phyloP scores from a whole-genome alignment of 2,113 vertebrate genomes.

The Danionella cerebrum region DNA sequence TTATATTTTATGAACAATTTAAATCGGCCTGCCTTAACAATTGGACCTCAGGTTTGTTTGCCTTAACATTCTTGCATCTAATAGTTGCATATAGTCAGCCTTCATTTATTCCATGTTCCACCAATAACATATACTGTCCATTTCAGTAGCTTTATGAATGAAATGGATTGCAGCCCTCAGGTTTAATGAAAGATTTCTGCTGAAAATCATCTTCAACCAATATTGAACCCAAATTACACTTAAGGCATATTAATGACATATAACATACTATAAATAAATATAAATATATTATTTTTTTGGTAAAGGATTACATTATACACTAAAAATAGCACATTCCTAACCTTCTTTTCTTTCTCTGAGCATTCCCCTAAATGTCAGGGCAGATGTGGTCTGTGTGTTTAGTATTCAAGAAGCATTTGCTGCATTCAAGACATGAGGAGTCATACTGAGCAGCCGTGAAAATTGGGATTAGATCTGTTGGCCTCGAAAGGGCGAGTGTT shows the following conservation, averaged over 20 bases:
- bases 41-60: too few species aligned
- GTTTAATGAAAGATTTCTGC: not conserved
- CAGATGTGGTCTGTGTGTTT: not conserved
- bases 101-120: too few species aligned
- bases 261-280: too few species aligned
- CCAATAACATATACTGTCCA: too few species aligned
- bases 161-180: not conserved
- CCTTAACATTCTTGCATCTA: too few species aligned
- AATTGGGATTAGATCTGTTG: slow-evolving; percentile 27
- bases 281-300: too few species aligned
- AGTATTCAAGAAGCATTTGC: slow-evolving; percentile 9
- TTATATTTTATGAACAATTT: too few species aligned
- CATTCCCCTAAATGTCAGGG: not conserved
- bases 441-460: slow-evolving; percentile 18
- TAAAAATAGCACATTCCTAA: not conserved
- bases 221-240: not conserved
- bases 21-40: too few species aligned
- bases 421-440: not conserved
- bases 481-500: slow-evolving; percentile 17
- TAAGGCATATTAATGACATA: not conserved
- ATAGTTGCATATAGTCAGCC: too few species aligned
- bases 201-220: not conserved
- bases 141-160: too few species aligned
- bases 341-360: not conserved
- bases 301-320: not conserved